Evolutionary conservation across 1,140 invertebrate genomes (phyloP).

Genomic region (Drosophila ananassae): DNA sequence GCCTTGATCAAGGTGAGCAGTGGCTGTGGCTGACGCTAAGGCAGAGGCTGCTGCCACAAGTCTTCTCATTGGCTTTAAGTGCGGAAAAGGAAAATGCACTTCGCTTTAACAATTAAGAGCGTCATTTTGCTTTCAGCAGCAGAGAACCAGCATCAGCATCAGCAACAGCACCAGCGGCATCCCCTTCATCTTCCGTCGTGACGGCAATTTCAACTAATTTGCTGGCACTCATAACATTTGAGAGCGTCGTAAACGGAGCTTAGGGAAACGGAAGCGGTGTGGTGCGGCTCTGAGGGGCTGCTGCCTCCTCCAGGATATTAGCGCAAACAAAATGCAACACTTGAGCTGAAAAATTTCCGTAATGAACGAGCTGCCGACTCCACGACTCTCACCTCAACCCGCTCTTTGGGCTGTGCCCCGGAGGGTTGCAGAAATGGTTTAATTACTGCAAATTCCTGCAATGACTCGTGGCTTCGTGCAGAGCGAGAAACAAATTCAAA

Average conservation of each 20-base stretch:
- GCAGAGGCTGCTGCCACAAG: conserved; percentile 4
- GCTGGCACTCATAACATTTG: conserved; percentile 75
- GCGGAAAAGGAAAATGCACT: conserved; percentile 34
- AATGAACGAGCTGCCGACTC: conserved; percentile 64
- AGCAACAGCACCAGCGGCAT: too few species aligned
- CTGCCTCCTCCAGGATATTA: conserved; percentile 63
- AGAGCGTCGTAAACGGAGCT: conserved; percentile 43
- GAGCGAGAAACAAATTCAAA: not conserved
- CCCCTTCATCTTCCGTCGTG: conserved; percentile 14
- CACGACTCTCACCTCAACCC: conserved; percentile 1
- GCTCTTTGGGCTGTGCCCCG: conserved; percentile 19
- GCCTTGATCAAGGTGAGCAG: conserved; percentile 48
- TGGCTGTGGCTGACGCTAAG: not conserved
- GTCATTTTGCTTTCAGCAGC: conserved; percentile 11
- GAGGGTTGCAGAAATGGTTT: conserved; percentile 72
- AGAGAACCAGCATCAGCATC: not conserved
- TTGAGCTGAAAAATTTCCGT: conserved; percentile 81
- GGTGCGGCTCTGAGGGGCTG: not conserved
- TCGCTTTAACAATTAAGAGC: conserved; percentile 70
- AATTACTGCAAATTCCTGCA: conserved; percentile 79
- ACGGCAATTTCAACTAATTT: conserved; percentile 76
- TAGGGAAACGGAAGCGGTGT: conserved; percentile 21
- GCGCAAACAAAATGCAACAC: conserved; percentile 81
- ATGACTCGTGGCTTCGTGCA: conserved; percentile 28
- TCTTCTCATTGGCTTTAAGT: conserved; percentile 32